Conservation (phyloP, 2,797 vertebrate genomes). For the Monodelphis domestica region DNA sequence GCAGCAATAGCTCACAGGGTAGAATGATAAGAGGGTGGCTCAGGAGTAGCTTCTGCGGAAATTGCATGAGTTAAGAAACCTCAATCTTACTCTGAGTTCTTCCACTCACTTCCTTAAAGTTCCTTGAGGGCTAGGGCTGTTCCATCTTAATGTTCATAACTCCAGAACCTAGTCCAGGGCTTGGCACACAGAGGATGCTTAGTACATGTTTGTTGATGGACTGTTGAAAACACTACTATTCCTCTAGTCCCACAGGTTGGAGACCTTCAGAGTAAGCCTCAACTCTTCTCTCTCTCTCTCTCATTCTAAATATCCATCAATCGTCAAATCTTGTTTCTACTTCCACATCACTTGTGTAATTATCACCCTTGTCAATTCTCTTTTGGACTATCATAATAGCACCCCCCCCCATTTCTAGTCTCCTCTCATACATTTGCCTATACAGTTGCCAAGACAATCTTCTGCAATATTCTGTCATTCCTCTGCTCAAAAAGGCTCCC, state of each 20-base stretch:
- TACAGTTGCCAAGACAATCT: neutral
- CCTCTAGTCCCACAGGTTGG: neutral
- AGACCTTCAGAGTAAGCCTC: neutral
- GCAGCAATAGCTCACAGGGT: neutral
- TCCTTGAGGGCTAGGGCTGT: neutral
- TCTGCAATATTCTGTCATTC: neutral
- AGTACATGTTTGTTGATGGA: neutral
- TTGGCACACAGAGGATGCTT: neutral
- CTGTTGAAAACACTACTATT: neutral
- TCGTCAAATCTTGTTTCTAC: no score
- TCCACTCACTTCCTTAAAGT: neutral
- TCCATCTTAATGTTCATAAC: neutral
- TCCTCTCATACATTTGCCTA: neutral
- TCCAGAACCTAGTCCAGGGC: no score
- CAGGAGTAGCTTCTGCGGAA: neutral
- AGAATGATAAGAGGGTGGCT: neutral
- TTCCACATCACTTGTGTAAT: no score
- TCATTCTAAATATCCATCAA: no score
- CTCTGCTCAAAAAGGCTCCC: neutral
- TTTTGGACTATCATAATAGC: neutral
- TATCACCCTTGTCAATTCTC: no score
- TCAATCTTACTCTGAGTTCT: neutral
- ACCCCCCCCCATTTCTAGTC: no score
- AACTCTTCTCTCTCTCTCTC: neutral
- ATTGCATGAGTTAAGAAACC: slow-evolving; percentile 24